phyloP scores from a whole-genome alignment of 1,140 invertebrate genomes.

The Caenorhabditis remanei region DNA sequence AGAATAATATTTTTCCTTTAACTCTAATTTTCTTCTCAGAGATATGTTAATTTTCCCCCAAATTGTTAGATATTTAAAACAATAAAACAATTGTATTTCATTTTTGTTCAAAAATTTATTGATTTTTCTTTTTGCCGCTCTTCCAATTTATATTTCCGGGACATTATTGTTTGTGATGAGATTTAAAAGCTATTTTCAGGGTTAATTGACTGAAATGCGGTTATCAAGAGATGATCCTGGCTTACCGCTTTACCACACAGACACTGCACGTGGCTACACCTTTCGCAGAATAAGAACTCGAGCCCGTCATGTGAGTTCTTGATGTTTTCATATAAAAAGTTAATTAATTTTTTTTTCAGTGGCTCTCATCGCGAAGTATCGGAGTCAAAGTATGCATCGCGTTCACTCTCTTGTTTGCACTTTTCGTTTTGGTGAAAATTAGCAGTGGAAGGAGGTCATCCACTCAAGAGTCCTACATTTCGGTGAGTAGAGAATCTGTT shows the following conservation, averaged over 20 bases:
- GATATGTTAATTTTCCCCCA: too few relatives aligned
- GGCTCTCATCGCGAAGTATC: not conserved
- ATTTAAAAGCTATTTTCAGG: not conserved
- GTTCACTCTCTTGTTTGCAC: not conserved
- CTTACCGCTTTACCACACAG: conserved; percentile 16
- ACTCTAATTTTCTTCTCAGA: too few relatives aligned
- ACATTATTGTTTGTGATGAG: not conserved
- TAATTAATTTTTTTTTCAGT: not conserved
- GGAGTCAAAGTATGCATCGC: not conserved
- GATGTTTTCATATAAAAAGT: too few relatives aligned
- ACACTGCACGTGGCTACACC: not conserved
- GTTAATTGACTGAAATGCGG: conserved; percentile 43
- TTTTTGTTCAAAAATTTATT: too few relatives aligned
- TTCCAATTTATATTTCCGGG: not conserved
- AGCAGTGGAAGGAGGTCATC: not conserved
- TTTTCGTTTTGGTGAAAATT: conserved; percentile 10
- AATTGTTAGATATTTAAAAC: too few relatives aligned
- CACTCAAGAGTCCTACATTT: not conserved
- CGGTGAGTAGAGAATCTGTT: not conserved
- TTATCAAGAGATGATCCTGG: conserved; percentile 23
- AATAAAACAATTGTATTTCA: too few relatives aligned
- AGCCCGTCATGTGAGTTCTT: not conserved
- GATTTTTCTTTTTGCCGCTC: not conserved
- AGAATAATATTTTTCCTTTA: too few relatives aligned
- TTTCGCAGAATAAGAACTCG: conserved; percentile 32